Conservation (phyloP, 2,797 vertebrate species). For the Takifugu rubripes region DNA sequence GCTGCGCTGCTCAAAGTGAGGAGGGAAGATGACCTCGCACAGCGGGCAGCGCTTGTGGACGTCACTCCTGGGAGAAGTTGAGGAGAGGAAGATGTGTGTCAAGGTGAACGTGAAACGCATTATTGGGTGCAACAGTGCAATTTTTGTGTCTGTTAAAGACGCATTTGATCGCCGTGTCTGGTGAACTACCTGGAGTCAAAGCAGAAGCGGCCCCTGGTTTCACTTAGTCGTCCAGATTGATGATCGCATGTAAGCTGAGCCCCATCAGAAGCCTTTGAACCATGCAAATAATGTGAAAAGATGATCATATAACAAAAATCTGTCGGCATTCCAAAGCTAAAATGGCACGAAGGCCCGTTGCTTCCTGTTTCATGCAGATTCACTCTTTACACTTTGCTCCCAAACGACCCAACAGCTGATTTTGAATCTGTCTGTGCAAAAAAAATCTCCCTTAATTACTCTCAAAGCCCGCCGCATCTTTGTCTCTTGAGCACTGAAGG, state of each 20-base stretch:
- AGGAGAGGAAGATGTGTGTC: no score
- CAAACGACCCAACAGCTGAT: slow-evolving; percentile 29
- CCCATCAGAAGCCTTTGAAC: slow-evolving; percentile 67
- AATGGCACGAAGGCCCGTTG: neutral
- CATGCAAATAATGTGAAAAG: slow-evolving; percentile 2
- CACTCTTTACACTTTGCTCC: slow-evolving; percentile 2
- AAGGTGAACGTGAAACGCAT: neutral
- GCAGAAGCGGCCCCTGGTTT: slow-evolving; percentile 87
- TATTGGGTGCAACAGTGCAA: no score
- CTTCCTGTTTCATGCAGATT: slow-evolving; percentile 4
- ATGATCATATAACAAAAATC: neutral
- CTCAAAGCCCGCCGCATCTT: slow-evolving; percentile 48
- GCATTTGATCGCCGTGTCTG: neutral
- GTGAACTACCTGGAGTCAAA: slow-evolving; percentile 89
- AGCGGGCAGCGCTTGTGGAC: slow-evolving; percentile 93
- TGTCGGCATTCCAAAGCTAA: neutral
- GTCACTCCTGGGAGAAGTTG: slow-evolving; percentile 74
- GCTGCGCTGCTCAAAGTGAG: slow-evolving; percentile 93
- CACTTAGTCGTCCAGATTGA: slow-evolving; percentile 69
- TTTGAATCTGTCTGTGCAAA: slow-evolving; percentile 25
- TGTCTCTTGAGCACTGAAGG: slow-evolving; percentile 54
- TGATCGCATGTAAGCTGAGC: slow-evolving; percentile 75
- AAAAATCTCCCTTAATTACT: slow-evolving; percentile 44
- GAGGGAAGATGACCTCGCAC: slow-evolving; percentile 94
- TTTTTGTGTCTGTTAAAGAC: no score